Evolutionary conservation across 2,113 vertebrate genomes (phyloP).

Genomic region (Ophiodon elongatus): DNA sequence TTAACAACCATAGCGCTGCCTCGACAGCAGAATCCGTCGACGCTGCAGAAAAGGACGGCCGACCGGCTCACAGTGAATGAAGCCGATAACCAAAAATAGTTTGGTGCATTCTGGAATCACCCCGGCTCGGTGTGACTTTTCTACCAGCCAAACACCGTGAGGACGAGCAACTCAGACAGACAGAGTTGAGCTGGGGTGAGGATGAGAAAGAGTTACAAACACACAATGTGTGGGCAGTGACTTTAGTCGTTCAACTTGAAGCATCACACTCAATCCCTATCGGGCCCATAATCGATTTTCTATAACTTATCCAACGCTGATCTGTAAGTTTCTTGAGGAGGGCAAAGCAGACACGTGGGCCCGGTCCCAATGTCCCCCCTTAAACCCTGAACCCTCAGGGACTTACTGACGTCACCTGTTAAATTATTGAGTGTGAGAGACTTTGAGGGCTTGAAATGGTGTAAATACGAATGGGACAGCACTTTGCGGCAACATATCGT

Average conservation of each 20-base stretch:
- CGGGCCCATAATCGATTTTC: not conserved
- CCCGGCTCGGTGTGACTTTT: not conserved
- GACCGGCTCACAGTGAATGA: slow-evolving; percentile 44
- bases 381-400: too few species aligned
- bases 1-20: slow-evolving; percentile 26
- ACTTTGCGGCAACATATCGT: too few species aligned
- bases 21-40: slow-evolving; percentile 54
- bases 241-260: not conserved
- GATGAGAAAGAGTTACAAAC: not conserved
- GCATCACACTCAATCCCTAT: not conserved
- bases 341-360: not conserved
- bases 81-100: slow-evolving; percentile 57
- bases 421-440: too few species aligned
- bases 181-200: not conserved
- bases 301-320: not conserved
- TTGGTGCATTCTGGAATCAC: slow-evolving; percentile 68
- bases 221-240: not conserved
- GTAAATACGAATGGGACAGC: too few species aligned
- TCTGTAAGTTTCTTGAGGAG: not conserved
- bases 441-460: too few species aligned
- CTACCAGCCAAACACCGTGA: not conserved
- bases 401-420: too few species aligned
- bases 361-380: too few species aligned
- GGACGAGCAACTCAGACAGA: slow-evolving; percentile 5
- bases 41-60: slow-evolving; percentile 46